These are phyloP conservation scores for Rhinoraja longicauda DNA, from an alignment of 2,797 vertebrate species.

Conservation along the genomic window DNA sequence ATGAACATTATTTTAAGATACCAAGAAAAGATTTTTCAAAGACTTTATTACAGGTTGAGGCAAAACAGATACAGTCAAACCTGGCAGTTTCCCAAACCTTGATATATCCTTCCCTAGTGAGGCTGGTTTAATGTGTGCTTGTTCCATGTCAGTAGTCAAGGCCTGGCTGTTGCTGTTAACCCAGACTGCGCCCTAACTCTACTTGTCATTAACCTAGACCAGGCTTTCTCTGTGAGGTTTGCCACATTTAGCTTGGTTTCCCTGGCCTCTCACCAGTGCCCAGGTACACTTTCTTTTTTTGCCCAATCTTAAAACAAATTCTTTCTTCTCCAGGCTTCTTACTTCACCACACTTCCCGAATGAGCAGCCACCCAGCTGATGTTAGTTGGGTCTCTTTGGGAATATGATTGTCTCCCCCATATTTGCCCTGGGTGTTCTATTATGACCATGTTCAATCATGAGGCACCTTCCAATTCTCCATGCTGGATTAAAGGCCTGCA, in stretches of 20 bases:
- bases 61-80: not conserved
- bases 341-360: not conserved
- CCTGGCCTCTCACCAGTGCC: not conserved
- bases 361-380: not conserved
- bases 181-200: too few relatives aligned
- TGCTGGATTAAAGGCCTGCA: not conserved
- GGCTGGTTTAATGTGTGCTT: not conserved
- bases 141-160: not conserved
- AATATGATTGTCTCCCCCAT: not conserved
- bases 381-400: not conserved
- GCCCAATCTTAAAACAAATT: not conserved
- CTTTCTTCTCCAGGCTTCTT: not conserved
- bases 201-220: too few relatives aligned
- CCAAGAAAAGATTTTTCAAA: not conserved
- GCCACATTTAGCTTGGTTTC: not conserved
- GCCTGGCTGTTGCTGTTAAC: not conserved
- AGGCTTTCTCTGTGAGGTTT: too few relatives aligned
- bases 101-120: not conserved
- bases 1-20: not conserved
- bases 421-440: not conserved
- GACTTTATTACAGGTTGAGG: not conserved
- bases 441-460: not conserved
- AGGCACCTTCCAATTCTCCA: not conserved
- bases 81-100: not conserved
- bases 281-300: not conserved